phyloP scores from a whole-genome alignment of 2,888 invertebrate species.

The Lagria hirta region DNA sequence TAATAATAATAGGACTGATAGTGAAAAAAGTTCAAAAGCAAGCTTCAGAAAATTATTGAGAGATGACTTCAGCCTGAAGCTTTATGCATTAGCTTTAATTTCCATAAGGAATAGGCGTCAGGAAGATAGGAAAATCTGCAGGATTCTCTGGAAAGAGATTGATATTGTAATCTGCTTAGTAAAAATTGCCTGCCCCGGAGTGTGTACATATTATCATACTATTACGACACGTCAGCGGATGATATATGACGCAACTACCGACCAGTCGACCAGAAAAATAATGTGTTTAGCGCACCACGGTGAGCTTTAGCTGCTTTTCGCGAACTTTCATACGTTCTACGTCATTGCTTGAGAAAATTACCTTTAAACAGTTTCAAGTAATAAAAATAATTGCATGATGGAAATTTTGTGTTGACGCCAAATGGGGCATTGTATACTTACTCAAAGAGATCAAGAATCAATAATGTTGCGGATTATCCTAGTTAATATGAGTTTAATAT shows the following conservation, averaged over 20 bases:
- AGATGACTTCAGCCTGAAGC: conserved; percentile 9
- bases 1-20: neutral
- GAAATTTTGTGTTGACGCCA: too few species aligned
- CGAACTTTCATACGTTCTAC: conserved; percentile 29
- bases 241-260: conserved; percentile 53
- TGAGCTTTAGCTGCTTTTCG: conserved; percentile 23
- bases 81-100: conserved; percentile 47
- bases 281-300: conserved; percentile 30
- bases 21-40: conserved; percentile 5
- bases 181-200: conserved; percentile 54
- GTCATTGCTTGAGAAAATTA: conserved; percentile 33
- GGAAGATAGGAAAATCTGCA: conserved; percentile 43
- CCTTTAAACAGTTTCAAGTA: conserved; percentile 18
- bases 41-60: conserved; percentile 5
- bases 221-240: conserved; percentile 56
- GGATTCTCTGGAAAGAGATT: conserved; percentile 51
- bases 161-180: conserved; percentile 57
- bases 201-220: conserved; percentile 58
- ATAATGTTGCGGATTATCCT: too few species aligned
- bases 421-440: too few species aligned
- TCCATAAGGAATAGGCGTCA: conserved; percentile 46
- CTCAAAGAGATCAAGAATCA: too few species aligned
- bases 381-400: too few species aligned
- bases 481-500: too few species aligned
- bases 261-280: conserved; percentile 52